Evolutionary conservation across 2,113 vertebrate genomes (phyloP), one percentile per base, ranked within the genome.

Genomic region (Pangasianodon gigas): DNA sequence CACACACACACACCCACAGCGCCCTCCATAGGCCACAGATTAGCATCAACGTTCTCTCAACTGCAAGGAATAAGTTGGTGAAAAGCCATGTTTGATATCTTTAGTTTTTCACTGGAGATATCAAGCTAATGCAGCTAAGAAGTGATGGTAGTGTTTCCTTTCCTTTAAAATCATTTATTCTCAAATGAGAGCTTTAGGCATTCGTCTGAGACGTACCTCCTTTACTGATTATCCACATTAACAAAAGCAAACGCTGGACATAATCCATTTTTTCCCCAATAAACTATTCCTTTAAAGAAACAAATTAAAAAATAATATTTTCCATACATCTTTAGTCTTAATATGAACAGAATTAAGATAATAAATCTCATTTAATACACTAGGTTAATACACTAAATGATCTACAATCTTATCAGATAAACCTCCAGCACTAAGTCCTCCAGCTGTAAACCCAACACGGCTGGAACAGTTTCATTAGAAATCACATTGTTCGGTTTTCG

Each of bases 21-120:
- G 52, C 77, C 54, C 54, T 87, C 89, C 69, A 54, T 44, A 60
- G 85, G 85, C 8, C 84, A 82, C 77, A 52, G 37, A 6, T 48
- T 6, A 46, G 10, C 44, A 48, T 79, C 9, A 24, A 24, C 3
- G 2, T 46, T 21, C 41, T 24, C 18, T 1, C 6, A 14, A 41
- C 2, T 6, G 2, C 69, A 41, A 29, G 26, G 62, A 29, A 11
- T 10, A n/a, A n/a, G 8, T 11, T 65, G 62, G 62, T 2, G 10
- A 9, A 65, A 0, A 62, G 6, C 37, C 56, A 9, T 1, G 26
- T 29, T 26, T 8, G 2, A 9, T 8, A 24, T n/a, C 32, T 69
- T 69, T 16, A 71, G 67, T 19, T 41, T 41, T 19, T 41, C 69
- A 74, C 69, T 74, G 32, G 32, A 24, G 7, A 4, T 24, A 24